Conservation (phyloP, 2,797 vertebrate species). For the Prunella strophiata region DNA sequence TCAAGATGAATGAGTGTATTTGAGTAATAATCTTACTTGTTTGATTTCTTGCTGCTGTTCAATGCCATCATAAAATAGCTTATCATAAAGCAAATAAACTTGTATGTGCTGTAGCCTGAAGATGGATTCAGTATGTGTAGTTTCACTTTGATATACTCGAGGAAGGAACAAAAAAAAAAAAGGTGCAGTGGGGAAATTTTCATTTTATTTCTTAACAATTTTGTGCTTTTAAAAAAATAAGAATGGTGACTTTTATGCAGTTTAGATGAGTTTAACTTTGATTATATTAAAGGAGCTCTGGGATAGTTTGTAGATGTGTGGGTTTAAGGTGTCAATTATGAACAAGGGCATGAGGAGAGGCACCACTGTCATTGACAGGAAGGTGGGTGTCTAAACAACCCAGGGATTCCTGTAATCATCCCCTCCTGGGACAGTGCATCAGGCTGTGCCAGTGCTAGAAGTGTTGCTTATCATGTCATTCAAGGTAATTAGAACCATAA, state of each 20-base stretch:
- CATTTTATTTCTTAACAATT: not conserved
- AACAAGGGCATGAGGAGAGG: not conserved
- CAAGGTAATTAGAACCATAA: not conserved
- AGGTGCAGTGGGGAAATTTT: not conserved
- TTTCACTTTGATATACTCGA: not conserved
- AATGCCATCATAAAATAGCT: not conserved
- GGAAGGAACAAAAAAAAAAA: not conserved
- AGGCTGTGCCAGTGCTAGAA: not conserved
- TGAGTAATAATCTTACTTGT: not conserved
- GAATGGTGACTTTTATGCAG: not conserved
- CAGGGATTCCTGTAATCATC: not conserved
- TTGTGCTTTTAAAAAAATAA: accelerated
- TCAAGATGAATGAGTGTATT: not conserved
- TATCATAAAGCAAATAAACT: not conserved
- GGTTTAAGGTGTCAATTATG: not conserved
- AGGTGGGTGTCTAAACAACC: not conserved
- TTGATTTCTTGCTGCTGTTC: slow-evolving; percentile 23
- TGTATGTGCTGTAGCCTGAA: not conserved
- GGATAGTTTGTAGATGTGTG: not conserved
- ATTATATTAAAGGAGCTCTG: not conserved
- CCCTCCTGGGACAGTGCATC: not conserved
- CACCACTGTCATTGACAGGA: not conserved
- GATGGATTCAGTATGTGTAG: not conserved
- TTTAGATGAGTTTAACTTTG: not conserved
- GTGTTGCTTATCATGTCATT: not conserved